A percentile compares a stretch with the other conserved stretches of the same genome.
These are phyloP conservation scores for Ceriagrion tenellum DNA, from an alignment of 2,888 invertebrate genomes.

Conservation along the genomic window DNA sequence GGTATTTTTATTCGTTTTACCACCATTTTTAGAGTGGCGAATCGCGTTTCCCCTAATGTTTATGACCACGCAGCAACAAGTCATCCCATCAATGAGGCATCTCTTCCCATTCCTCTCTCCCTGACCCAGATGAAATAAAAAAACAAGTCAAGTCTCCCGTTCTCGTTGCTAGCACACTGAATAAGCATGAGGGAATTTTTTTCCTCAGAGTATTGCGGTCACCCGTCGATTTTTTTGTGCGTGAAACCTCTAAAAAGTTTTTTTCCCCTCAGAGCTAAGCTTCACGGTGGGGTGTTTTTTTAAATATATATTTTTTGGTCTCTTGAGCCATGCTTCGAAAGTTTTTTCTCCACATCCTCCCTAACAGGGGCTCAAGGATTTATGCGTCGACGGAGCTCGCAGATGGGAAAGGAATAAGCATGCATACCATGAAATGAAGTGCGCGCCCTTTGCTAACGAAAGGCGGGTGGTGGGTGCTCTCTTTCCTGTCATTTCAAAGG, in stretches of 20 bases:
- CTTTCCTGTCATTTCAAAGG: not conserved
- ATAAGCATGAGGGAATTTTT: not conserved
- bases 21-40: not conserved
- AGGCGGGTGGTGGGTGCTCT: constrained; percentile 5
- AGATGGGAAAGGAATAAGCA: not conserved
- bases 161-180: not conserved
- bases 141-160: too few relatives aligned
- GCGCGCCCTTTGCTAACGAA: too few relatives aligned
- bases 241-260: not conserved
- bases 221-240: too few relatives aligned
- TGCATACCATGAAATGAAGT: too few relatives aligned
- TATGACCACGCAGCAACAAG: not conserved
- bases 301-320: not conserved
- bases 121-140: too few relatives aligned
- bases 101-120: not conserved
- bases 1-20: not conserved
- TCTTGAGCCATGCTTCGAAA: too few relatives aligned
- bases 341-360: not conserved
- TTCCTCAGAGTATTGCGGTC: too few relatives aligned
- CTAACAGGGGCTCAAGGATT: not conserved
- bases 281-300: not conserved
- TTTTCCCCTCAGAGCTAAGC: not conserved
- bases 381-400: not conserved
- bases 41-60: not conserved
- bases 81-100: not conserved